A percentile compares a stretch with the other conserved stretches of the same genome.
Conservation (phyloP, 2,113 vertebrate species). For the Empidonax alnorum region DNA sequence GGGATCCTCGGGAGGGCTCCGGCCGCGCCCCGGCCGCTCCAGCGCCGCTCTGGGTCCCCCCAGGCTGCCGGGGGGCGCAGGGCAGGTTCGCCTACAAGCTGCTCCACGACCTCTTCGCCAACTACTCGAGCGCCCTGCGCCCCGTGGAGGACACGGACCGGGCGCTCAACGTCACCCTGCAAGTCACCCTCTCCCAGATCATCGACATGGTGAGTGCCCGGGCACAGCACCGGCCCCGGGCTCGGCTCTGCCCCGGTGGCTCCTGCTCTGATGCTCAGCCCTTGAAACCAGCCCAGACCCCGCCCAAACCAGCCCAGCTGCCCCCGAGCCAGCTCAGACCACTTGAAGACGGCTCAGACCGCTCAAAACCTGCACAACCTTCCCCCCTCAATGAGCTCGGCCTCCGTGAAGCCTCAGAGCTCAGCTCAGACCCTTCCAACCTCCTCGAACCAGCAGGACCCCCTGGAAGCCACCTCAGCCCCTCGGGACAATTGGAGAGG, state of each 20-base stretch:
- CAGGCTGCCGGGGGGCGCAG: conserved; percentile 79
- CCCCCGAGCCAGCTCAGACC: background rate
- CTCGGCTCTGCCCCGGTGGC: background rate
- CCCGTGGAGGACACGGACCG: conserved; percentile 88
- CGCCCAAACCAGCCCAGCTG: background rate
- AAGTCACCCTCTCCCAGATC: conserved; percentile 90
- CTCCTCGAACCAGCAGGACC: background rate
- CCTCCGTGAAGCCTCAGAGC: background rate
- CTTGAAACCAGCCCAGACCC: background rate
- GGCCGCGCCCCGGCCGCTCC: background rate
- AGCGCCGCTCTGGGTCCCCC: background rate
- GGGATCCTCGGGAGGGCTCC: background rate
- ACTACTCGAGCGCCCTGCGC: conserved; percentile 88
- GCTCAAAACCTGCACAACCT: background rate
- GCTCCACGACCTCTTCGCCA: conserved; percentile 84
- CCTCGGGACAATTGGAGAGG: background rate
- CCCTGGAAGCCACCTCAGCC: background rate
- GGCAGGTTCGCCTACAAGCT: conserved; percentile 85
- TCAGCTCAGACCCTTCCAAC: background rate
- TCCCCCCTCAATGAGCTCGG: background rate
- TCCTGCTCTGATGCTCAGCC: background rate
- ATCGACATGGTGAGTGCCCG: conserved; percentile 88
- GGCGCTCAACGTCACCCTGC: conserved; percentile 88
- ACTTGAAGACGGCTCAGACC: background rate
- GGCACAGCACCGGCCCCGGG: background rate